phyloP scores from a whole-genome alignment of 2,888 invertebrate genomes.

The Apotomis betuletana region DNA sequence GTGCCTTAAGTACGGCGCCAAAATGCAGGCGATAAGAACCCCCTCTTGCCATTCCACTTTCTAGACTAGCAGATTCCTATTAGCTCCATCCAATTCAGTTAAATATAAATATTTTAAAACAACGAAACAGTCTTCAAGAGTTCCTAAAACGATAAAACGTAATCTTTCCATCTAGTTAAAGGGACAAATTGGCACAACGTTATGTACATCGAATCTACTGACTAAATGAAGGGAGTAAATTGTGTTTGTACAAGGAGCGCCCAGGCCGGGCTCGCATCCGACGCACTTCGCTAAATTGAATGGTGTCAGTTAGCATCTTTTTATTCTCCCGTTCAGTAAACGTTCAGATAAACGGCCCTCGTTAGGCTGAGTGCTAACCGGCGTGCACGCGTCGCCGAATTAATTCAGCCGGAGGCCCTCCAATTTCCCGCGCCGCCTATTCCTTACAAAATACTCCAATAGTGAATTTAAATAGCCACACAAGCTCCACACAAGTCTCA shows the following conservation, averaged over 20 bases:
- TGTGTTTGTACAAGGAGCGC: slow-evolving; percentile 50
- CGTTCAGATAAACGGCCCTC: slow-evolving; percentile 57
- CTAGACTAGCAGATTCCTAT: slow-evolving; percentile 58
- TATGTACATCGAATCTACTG: slow-evolving; percentile 48
- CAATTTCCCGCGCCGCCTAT: slow-evolving; percentile 42
- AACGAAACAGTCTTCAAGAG: slow-evolving; percentile 61
- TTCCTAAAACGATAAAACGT: slow-evolving; percentile 38
- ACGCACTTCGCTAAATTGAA: slow-evolving; percentile 57
- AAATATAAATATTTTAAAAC: slow-evolving; percentile 62
- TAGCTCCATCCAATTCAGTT: slow-evolving; percentile 51
- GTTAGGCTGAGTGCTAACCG: slow-evolving; percentile 55
- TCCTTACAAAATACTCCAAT: slow-evolving; percentile 39
- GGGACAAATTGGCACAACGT: slow-evolving; percentile 45
- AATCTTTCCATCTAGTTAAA: slow-evolving; percentile 43
- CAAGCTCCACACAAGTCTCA: slow-evolving; percentile 36
- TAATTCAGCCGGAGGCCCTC: slow-evolving; percentile 52
- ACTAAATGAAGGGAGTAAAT: slow-evolving; percentile 61
- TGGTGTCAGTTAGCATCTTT: slow-evolving; percentile 56
- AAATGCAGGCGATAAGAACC: slow-evolving; percentile 51
- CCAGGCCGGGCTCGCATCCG: slow-evolving; percentile 48
- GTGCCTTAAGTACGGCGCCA: slow-evolving; percentile 49
- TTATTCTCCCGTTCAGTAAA: slow-evolving; percentile 53
- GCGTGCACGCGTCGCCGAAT: slow-evolving; percentile 51
- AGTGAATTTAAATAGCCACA: slow-evolving; percentile 44
- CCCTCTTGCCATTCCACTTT: slow-evolving; percentile 52